Conservation (phyloP, 1,140 invertebrate species). For the Drosophila truncata region DNA sequence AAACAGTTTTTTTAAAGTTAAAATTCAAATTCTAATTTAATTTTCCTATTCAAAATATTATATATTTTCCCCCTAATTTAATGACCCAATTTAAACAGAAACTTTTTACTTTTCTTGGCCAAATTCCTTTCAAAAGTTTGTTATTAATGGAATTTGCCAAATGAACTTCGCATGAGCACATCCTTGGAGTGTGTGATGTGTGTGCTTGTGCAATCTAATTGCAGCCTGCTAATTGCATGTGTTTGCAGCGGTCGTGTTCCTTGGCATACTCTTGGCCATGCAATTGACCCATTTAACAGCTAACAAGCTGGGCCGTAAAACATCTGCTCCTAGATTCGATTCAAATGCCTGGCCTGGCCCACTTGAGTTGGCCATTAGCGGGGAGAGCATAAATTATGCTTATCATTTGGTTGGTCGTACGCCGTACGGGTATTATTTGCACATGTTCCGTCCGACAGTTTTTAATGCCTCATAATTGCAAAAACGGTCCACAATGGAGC, state of each 20-base stretch:
- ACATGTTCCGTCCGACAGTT: constrained; percentile 61
- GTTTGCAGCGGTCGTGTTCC: constrained; percentile 36
- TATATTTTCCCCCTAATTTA: not conserved
- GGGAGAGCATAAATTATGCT: constrained; percentile 71
- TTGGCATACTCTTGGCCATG: constrained; percentile 43
- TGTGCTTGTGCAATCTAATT: constrained; percentile 36
- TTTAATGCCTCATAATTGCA: constrained; percentile 74
- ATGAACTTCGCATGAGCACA: constrained; percentile 22
- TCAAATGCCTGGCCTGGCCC: constrained; percentile 26
- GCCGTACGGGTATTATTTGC: constrained; percentile 57
- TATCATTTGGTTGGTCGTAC: constrained; percentile 63
- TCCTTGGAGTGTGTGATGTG: constrained; percentile 12
- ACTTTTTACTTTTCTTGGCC: not conserved
- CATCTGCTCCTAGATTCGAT: constrained; percentile 24
- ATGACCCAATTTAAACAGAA: not conserved
- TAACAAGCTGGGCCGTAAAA: constrained; percentile 39
- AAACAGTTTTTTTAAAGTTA: not conserved
- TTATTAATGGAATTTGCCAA: constrained; percentile 57
- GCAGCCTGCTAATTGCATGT: constrained; percentile 43
- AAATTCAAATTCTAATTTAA: too few relatives aligned
- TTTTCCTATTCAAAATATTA: not conserved
- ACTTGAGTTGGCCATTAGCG: constrained; percentile 57
- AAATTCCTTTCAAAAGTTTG: constrained; percentile 8
- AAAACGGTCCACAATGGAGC: constrained; percentile 61
- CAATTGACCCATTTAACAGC: constrained; percentile 73